phyloP scores from a whole-genome alignment of 2,113 vertebrate species.

The Lethenteron camtschaticum region DNA sequence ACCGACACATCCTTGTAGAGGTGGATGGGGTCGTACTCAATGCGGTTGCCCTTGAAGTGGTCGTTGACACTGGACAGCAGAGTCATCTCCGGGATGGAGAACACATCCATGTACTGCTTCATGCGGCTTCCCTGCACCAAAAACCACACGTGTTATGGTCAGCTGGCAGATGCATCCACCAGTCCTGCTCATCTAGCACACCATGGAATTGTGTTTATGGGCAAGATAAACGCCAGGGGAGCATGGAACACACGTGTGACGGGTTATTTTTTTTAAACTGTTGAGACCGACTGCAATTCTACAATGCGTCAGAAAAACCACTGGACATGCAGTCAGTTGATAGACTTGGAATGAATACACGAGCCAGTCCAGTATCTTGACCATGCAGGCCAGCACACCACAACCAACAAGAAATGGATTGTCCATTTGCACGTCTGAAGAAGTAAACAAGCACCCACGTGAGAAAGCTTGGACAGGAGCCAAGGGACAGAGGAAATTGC shows the following conservation, averaged over 20 bases:
- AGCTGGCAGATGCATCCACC: not conserved
- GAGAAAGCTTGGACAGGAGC: no score
- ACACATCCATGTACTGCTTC: constrained; percentile 49
- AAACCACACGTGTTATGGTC: not conserved
- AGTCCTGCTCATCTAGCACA: not conserved
- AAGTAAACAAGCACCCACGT: no score
- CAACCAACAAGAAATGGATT: no score
- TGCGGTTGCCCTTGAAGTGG: constrained; percentile 29
- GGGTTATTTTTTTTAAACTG: no score
- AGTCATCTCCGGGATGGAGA: constrained; percentile 43
- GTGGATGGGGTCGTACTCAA: constrained; percentile 41
- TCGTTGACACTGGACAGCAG: constrained; percentile 42
- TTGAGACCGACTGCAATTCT: no score
- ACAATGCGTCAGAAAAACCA: no score
- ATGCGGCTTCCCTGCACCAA: constrained; percentile 30
- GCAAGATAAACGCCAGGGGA: not conserved
- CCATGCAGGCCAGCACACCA: no score
- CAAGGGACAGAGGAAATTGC: no score
- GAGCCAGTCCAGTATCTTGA: no score
- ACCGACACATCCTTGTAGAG: constrained; percentile 43
- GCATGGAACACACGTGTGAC: not conserved
- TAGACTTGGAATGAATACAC: no score
- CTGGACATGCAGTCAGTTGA: no score
- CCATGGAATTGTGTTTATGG: not conserved
- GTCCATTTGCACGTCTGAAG: no score